Percentiles rank a stretch among this genome's conserved stretches.
Conservation (phyloP, 2,113 vertebrate species). For the Condylura cristata region DNA sequence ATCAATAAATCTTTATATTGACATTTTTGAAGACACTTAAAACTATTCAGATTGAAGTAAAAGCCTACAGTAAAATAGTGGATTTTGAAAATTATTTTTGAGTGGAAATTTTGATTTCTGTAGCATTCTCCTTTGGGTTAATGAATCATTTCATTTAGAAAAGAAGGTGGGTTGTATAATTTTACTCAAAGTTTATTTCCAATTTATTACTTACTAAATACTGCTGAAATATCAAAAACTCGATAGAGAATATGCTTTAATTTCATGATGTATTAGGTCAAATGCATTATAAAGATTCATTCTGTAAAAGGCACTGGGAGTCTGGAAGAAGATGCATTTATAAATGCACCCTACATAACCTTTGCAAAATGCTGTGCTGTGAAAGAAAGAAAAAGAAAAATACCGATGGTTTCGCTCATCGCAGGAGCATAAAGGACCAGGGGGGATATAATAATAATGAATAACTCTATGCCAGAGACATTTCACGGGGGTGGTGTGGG, state of each 20-base stretch:
- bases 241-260: slow-evolving; percentile 21
- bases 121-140: slow-evolving; percentile 52
- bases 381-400: too few relatives aligned
- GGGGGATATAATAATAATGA: too few relatives aligned
- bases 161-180: slow-evolving; percentile 50
- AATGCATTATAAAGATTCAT: slow-evolving; percentile 26
- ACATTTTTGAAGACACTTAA: not conserved
- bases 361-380: slow-evolving; percentile 6
- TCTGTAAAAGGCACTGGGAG: slow-evolving; percentile 43
- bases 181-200: slow-evolving; percentile 61
- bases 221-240: slow-evolving; percentile 58
- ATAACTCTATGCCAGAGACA: too few relatives aligned
- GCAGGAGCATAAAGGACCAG: too few relatives aligned
- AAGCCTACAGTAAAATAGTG: not conserved
- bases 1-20: too few relatives aligned
- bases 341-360: not conserved
- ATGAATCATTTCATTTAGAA: slow-evolving; percentile 51
- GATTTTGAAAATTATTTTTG: not conserved
- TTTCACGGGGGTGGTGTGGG: too few relatives aligned
- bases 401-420: too few relatives aligned
- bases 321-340: slow-evolving; percentile 31
- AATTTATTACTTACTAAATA: slow-evolving; percentile 64
- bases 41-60: not conserved
- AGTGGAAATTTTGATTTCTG: not conserved
- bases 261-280: slow-evolving; percentile 60